These are phyloP conservation scores for Ptiloglossa arizonensis DNA, from an alignment of 1,140 invertebrate genomes.

Conservation along the genomic window DNA sequence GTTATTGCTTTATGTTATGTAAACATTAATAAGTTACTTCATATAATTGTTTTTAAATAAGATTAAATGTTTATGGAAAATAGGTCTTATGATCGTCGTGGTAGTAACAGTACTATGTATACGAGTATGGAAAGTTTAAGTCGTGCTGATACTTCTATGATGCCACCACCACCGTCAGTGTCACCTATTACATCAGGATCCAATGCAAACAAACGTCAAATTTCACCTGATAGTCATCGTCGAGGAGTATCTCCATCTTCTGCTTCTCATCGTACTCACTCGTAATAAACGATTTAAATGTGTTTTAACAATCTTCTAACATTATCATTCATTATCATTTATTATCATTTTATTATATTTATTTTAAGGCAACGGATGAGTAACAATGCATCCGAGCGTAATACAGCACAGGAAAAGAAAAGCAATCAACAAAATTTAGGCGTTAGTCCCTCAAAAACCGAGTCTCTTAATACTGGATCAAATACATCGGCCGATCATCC, in stretches of 20 bases:
- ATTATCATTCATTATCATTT: background rate
- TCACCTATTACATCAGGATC: conserved; percentile 68
- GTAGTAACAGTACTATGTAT: conserved; percentile 80
- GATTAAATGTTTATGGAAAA: no score
- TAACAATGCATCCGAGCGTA: conserved; percentile 63
- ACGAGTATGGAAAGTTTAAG: conserved; percentile 81
- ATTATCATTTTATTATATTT: conserved; percentile 26
- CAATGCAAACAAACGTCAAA: conserved; percentile 66
- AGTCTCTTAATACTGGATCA: conserved; percentile 64
- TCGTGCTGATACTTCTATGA: conserved; percentile 73
- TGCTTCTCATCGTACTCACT: conserved; percentile 57
- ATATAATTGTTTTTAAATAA: background rate
- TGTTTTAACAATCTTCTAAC: conserved; percentile 2
- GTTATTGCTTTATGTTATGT: conserved; percentile 2
- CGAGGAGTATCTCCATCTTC: conserved; percentile 56
- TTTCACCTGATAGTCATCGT: conserved; percentile 61
- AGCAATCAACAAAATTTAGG: conserved; percentile 63
- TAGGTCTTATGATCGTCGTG: conserved; percentile 77
- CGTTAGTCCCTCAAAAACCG: conserved; percentile 69
- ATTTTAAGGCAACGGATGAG: conserved; percentile 64
- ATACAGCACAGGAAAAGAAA: conserved; percentile 62
- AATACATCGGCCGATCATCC: conserved; percentile 66
- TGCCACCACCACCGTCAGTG: conserved; percentile 69
- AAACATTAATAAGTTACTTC: background rate
- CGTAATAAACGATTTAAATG: conserved; percentile 52